These are phyloP conservation scores for Mythimna loreyi DNA, from an alignment of 2,888 invertebrate species.

Conservation along the genomic window DNA sequence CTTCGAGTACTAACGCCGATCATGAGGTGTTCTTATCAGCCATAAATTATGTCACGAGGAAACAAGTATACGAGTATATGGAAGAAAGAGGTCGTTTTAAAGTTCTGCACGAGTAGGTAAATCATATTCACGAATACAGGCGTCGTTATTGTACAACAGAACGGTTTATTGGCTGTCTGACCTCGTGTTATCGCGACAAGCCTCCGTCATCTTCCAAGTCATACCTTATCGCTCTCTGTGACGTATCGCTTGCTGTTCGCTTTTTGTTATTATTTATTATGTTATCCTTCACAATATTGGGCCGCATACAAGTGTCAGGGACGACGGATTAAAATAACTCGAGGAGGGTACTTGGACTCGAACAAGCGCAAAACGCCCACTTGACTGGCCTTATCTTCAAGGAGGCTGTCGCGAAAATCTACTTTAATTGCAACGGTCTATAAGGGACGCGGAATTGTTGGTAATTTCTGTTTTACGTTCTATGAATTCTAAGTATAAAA, in stretches of 20 bases:
- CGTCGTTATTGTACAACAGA: constrained; percentile 67
- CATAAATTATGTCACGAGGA: constrained; percentile 53
- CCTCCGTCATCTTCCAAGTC: constrained; percentile 81
- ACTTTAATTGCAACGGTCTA: constrained; percentile 19
- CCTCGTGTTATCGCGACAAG: constrained; percentile 87
- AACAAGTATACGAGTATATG: constrained; percentile 37
- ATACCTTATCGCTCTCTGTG: constrained; percentile 76
- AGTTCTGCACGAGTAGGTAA: constrained; percentile 66
- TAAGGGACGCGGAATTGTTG: not conserved
- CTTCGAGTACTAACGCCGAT: constrained; percentile 19
- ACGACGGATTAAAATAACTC: constrained; percentile 23
- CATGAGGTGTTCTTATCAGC: constrained; percentile 54
- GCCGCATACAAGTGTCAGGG: constrained; percentile 5
- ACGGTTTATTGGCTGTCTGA: constrained; percentile 81
- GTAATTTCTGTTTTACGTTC: not conserved
- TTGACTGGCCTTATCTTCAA: constrained; percentile 18
- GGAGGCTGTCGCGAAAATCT: constrained; percentile 15
- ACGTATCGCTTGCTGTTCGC: constrained; percentile 46
- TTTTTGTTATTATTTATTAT: constrained; percentile 56
- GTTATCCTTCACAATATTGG: constrained; percentile 41
- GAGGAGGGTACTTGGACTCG: constrained; percentile 19
- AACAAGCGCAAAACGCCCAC: constrained; percentile 21
- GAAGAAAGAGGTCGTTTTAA: constrained; percentile 51
- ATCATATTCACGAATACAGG: constrained; percentile 77
- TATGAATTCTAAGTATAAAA: not conserved